Evolutionary conservation across 2,888 invertebrate species (phyloP), one percentile per base, ranked within the genome.

Genomic region (Rutpela maculata): DNA sequence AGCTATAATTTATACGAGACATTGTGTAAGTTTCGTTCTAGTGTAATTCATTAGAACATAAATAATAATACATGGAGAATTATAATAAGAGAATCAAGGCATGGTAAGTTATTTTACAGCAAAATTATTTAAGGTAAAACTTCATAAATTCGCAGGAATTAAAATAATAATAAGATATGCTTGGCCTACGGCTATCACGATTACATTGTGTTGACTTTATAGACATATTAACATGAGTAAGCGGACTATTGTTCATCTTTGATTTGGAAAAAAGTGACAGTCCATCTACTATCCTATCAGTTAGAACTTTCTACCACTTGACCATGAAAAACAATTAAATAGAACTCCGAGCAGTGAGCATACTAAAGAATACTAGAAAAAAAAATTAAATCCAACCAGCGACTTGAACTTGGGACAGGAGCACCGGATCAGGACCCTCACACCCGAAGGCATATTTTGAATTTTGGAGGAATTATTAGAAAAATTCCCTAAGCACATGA

Each of bases 141-240:
- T 86, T 83, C 84, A 86, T 86, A 86, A 86, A 86, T 86, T 86
- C 85, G 81, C 84, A 83, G 84, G 79, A 85, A 86, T 86, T 85
- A 85, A 85, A 85, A 85, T 86, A 86, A 86, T 86, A 85, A 85
- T 85, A 85, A 85, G 84, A 86, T 84, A 81, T 81, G 74, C 73
- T 76, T 78, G 81, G 83, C 87, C 84, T 81, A 81, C 77, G 85
- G 87, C 86, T 70, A 81, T 87, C 87, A 87, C 87, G 87, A 85
- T 78, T 77, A 76, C 85, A 87, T 87, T 87, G 87, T 87, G 85
- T 86, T 84, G 86, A 86, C 84, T 86, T 85, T 85, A 85, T 83
- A 78, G 85, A 86, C 85, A 84, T 85, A 86, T 86, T 84, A 85
- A 83, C 85, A 85, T 86, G 75, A 57, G 43, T 55, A 66, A 38